Conservation (phyloP, 2,888 invertebrate genomes). For the Itoplectis maculator region DNA sequence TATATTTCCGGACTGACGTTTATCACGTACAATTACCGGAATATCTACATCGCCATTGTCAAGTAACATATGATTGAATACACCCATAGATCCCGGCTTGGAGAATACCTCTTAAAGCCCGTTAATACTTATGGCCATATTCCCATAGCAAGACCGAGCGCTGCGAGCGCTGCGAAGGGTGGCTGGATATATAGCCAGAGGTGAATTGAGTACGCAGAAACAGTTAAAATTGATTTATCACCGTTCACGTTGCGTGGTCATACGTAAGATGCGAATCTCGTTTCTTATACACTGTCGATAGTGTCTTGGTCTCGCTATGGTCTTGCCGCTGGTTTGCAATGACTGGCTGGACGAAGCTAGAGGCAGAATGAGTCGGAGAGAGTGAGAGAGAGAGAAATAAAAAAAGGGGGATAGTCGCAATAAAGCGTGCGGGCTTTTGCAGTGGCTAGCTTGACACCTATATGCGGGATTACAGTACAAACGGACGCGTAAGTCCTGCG, state of each 20-base stretch:
- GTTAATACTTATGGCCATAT: conserved; percentile 34
- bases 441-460: conserved; percentile 57
- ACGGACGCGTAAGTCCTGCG: conserved; percentile 17
- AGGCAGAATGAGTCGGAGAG: conserved; percentile 53
- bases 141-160: conserved; percentile 34
- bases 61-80: conserved; percentile 46
- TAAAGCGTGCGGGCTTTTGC: conserved; percentile 45
- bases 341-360: too few relatives aligned
- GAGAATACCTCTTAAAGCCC: conserved; percentile 44
- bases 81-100: conserved; percentile 36
- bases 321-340: conserved; percentile 49
- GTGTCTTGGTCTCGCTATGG: conserved; percentile 34
- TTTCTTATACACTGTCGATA: conserved; percentile 54
- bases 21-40: conserved; percentile 35
- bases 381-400: conserved; percentile 20
- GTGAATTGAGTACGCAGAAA: conserved; percentile 65
- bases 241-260: conserved; percentile 61
- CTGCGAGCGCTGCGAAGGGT: conserved; percentile 28
- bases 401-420: conserved; percentile 32
- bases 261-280: conserved; percentile 64
- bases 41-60: conserved; percentile 33
- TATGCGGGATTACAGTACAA: conserved; percentile 52
- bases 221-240: conserved; percentile 70
- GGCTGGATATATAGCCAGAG: conserved; percentile 64
- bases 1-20: not conserved